Evolutionary conservation across 2,888 invertebrate genomes (phyloP), one percentile per base, ranked within the genome.

Genomic region (Tridacna crocea): DNA sequence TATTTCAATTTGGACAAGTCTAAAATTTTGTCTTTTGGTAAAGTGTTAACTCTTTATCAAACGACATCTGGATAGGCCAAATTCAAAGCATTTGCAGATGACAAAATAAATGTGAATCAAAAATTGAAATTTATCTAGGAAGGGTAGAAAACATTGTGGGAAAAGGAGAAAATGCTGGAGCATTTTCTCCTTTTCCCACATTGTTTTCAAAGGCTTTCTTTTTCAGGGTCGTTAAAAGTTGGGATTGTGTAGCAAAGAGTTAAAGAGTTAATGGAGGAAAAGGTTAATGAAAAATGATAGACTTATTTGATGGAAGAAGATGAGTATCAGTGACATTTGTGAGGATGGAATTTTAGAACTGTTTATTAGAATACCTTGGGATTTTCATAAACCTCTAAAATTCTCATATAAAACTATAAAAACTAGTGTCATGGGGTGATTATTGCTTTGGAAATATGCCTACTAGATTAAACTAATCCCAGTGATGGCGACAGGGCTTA

Each of bases 291-390:
- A 61, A 22, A 61, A 24, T 61, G 13, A 19, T 61, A 22, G 26
- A 24, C 70, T 70, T 46, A 51, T 70, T 70, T 10, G 51, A 48
- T 4, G n/a, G n/a, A 17, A 51, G 51, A 26, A 47, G 70, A 70
- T 70, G 51, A 51, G 26, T 51, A 70, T 51, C 70, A n/a, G 24
- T 70, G 70, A 70, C 70, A 70, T 70, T 70, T 70, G 70, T 70
- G 51, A 47, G n/a, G 24, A 0, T 51, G 70, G 70, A 36, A 70
- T 70, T 70, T 51, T 51, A 70, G 70, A 70, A 70, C 70, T 70
- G 48, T 70, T 48, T 51, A 70, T 48, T 26, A 51, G 26, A 70
- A 70, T 70, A n/a, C 70, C 70, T 51, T 70, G 24, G 70, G 70
- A 48, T 70, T 70, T 70, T 70, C 51, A 70, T 70, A 26, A 12